Evolutionary conservation across 2,888 invertebrate genomes (phyloP), one percentile per base, ranked within the genome.

Genomic region (Lottia scabra): DNA sequence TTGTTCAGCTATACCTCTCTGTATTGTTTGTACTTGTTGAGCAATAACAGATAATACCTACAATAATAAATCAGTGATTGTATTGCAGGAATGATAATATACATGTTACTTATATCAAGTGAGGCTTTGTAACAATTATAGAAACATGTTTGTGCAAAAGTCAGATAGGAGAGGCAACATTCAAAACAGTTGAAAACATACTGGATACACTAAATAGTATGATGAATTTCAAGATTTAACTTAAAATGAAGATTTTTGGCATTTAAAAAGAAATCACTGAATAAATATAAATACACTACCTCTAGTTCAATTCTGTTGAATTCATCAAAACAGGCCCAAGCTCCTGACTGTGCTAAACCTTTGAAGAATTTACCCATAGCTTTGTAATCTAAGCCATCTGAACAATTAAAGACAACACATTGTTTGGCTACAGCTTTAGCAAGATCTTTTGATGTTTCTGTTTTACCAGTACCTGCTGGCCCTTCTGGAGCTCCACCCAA

Each of bases 351-450:
- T 5, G 89, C 89, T 71, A 89, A 78, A 27, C 89, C 89, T 77
- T 89, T 89, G 84, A 89, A 89, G 81, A 89, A 89, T 78, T 89
- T 89, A n/a, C 89, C 87, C 89, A 89, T 89, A 30, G 89, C 89
- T 75, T 89, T 87, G 82, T 89, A 89, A 76, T 89, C 89, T 67
- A 89, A 80, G 5, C 89, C 89, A 81, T 89, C 89, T 15, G 89
- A 89, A 73, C 89, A 89, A 82, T 89, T 89, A 79, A 89, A 89
- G 63, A 89, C 89, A 19, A 89, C 88, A 83, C 89, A 89, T 88
- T 89, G 89, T 77, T 89, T 89, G 30, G 89, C 89, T 2, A 89
- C 88, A 56, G 89, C 88, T 79, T 89, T 89, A 23, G 89, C 89
- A 63, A 89, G 74, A 78, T 89, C 89, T 76, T 89, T 89, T 43